Base-by-base conservation (phyloP, 1,140 invertebrate species). In the Lordiphosa clarofinis region DNA sequence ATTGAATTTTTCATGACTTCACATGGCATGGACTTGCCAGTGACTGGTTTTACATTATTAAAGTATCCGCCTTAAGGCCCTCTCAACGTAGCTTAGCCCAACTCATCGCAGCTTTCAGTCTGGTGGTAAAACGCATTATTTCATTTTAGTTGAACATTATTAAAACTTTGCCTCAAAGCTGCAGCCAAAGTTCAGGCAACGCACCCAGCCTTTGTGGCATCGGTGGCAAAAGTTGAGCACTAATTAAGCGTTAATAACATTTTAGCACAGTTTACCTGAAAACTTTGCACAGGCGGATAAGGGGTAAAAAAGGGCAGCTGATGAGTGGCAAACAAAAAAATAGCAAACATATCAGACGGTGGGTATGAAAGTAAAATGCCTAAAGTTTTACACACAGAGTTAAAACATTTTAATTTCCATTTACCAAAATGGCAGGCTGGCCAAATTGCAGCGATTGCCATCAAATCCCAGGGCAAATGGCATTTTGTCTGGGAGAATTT, bases 221-320 rank as follows among this genome's bases (percentile, higher is more conserved):
- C 48, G 54, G 47, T 38, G 61, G 69, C 43, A 66, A 75, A 75
- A 75, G 72, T 81, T 81, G 67, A 67, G 56, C 73, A 76, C 76
- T 81, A 81, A 81, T 81, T 84, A 81, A 84, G 78, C 63, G 72
- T 67, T 81, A 81, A 81, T 84, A 81, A 81, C 72, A 82, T 84
- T 81, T 72, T 63, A 68, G 62, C 62, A 72, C 58, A 73, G 49
- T 76, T 67, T 76, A 55, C 59, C 19, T 9, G 50, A n/a, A 53
- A 79, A 50, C 48, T 71, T 60, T 56, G 52, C 38, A 35, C 31
- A 42, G 39, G 49, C 40, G 24, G 43, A 4, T 31, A 24, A 46
- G 24, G 42, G 53, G 56, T 58, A 68, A 73, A 76, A 76, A 70
- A 19, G 31, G 10, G 19, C 10, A n/a, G 8, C 49, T 75, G 58